Evolutionary conservation across 2,113 vertebrate genomes (phyloP), one percentile per base, ranked within the genome.

Genomic region (Melozone crissalis): DNA sequence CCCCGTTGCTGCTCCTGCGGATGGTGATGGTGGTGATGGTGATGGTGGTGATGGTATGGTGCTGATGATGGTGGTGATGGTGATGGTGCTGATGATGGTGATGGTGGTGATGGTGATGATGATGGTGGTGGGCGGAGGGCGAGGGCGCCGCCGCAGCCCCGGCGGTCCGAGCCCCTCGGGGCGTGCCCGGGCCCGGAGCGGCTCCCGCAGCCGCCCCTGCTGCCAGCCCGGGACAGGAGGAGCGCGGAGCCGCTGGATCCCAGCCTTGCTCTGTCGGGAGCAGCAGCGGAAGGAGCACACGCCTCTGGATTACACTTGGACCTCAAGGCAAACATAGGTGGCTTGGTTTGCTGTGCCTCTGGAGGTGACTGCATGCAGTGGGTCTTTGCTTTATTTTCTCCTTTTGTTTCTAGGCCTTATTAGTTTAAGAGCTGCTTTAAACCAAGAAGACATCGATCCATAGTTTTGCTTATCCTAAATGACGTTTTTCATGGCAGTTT

Each of bases 251-350:
- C 23, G 44, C 22, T 1, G 2, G 57, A 9, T 26, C 39, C 3
- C 8, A 12, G 15, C 31, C 19, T 3, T 3, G 1, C 19, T 11
- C 9, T 19, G 1, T 8, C 33, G 1, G 65, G 13, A 11, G 17
- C 3, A 4, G 14, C 39, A 10, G 5, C 4, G 27, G 63, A 19
- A 74, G 33, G 86, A 65, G 3, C 27, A 15, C 31, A 0, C 10
- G 1, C 4, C 47, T 26, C 49, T 22, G 44, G 21, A 3, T 57
- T 27, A 18, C 89, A 8, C 21, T 9, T 13, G 17, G 44, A 9
- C 33, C 30, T 44, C 31, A 5, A 33, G 35, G 1, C n/a, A 8
- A 18, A 13, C 51, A 11, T 0, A 15, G 41, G 16, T 21, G 33
- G 39, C 54, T 12, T 3, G 58, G 5, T 39, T n/a, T 15, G 63